phyloP scores from a whole-genome alignment of 2,113 vertebrate genomes.

The Asarcornis scutulata region DNA sequence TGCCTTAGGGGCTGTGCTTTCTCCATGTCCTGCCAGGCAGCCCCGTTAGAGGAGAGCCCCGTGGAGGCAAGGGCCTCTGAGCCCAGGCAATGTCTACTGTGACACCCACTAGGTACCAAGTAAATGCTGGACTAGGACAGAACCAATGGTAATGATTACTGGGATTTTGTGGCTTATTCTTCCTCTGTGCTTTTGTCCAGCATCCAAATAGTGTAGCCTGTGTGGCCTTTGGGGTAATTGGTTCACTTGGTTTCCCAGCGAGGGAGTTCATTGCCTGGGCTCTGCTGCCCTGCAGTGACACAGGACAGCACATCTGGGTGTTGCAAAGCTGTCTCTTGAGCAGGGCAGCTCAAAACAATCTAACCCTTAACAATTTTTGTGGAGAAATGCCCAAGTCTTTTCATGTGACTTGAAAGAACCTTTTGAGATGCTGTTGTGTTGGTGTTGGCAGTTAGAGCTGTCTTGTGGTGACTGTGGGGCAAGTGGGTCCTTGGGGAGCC shows the following conservation, averaged over 20 bases:
- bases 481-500: background rate
- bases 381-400: background rate
- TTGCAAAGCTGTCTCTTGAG: background rate
- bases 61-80: background rate
- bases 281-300: background rate
- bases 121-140: background rate
- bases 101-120: rapidly evolving
- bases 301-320: background rate
- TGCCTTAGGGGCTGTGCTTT: background rate
- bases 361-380: background rate
- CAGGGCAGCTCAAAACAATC: rapidly evolving
- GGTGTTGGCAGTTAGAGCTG: background rate
- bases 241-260: background rate
- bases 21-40: background rate
- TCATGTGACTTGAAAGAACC: background rate
- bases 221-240: background rate
- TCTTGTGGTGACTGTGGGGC: background rate
- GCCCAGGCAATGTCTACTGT: background rate
- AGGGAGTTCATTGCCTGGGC: background rate
- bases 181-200: background rate
- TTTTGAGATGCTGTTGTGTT: background rate
- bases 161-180: background rate
- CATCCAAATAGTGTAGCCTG: background rate
- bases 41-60: background rate
- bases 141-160: background rate